Evolutionary conservation across 2,888 invertebrate genomes (phyloP).

Genomic region (Steinernema hermaphroditum): DNA sequence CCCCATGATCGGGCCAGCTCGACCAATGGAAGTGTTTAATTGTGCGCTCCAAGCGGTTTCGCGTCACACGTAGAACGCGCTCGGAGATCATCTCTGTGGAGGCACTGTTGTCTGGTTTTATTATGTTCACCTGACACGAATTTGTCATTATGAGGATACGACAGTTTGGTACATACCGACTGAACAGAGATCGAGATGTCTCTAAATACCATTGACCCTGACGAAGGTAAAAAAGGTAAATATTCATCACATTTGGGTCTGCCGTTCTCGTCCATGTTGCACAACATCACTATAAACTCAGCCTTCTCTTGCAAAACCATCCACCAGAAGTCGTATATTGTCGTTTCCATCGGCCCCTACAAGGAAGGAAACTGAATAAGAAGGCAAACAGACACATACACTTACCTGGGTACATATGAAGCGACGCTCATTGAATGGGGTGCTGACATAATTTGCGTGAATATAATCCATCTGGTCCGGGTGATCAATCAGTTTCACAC

Average conservation of each 20-base stretch:
- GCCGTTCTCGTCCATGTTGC: slow-evolving; percentile 36
- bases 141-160: no score
- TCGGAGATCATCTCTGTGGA: background rate
- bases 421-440: background rate
- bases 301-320: slow-evolving; percentile 14
- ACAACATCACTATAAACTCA: slow-evolving; percentile 35
- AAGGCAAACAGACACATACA: background rate
- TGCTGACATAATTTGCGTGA: slow-evolving; percentile 15
- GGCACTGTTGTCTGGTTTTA: background rate
- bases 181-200: background rate
- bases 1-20: slow-evolving; percentile 25
- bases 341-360: background rate
- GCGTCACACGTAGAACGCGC: background rate
- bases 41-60: background rate
- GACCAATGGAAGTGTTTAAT: slow-evolving; percentile 47
- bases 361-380: background rate
- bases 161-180: no score
- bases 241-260: slow-evolving; percentile 37
- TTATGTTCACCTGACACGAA: background rate
- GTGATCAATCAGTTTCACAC: background rate
- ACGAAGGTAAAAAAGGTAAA: no score
- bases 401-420: slow-evolving; percentile 12
- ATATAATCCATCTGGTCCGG: background rate
- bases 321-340: slow-evolving; percentile 5
- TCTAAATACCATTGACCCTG: background rate